Base-by-base conservation (phyloP, 2,888 invertebrate genomes). In the Hermaeophaga mercurialis region DNA sequence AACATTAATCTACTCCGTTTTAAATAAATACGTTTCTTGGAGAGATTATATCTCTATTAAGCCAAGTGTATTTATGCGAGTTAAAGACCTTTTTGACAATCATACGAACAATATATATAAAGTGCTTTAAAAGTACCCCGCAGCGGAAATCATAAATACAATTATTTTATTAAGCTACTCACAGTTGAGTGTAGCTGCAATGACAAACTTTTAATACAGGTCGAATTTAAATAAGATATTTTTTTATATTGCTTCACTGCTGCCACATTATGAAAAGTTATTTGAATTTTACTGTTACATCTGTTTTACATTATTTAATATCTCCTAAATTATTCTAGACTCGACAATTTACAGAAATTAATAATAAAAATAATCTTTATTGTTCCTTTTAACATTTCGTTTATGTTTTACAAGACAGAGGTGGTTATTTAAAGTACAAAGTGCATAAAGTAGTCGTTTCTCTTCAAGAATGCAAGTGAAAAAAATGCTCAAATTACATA, bases 121-220 rank as follows among this genome's bases (percentile, higher is more conserved):
- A 41, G 41, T 41, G 9, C 18, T 41, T 41, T 19, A 41, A 41
- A 11, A 41, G 22, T 41, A 41, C 41, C 41, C 41, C 22, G 22
- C 41, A 41, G 41, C 41, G 41, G 41, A 41, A 41, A 41, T 22
- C 41, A 41, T 41, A 41, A 41, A 41, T 41, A 41, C 41, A 41
- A 41, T 41, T 41, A 41, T 41, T 41, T 41, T 41, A 41, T 41
- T 41, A 41, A 41, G 22, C 19, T 11, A 41, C 8, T 41, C 41
- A 22, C 41, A 22, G 41, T 22, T 22, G n/a, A 41, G 41, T 41
- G 22, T 19, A 19, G 12, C 11, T 19, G 41, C 41, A 19, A 41
- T 7, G n/a, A 41, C 41, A 41, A 41, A 41, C 9, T 41, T 41
- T 41, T 18, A 41, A 19, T 41, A 22, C 41, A 41, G 41, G 41